Conservation (phyloP, 2,113 vertebrate genomes). For the Eonycteris spelaea region DNA sequence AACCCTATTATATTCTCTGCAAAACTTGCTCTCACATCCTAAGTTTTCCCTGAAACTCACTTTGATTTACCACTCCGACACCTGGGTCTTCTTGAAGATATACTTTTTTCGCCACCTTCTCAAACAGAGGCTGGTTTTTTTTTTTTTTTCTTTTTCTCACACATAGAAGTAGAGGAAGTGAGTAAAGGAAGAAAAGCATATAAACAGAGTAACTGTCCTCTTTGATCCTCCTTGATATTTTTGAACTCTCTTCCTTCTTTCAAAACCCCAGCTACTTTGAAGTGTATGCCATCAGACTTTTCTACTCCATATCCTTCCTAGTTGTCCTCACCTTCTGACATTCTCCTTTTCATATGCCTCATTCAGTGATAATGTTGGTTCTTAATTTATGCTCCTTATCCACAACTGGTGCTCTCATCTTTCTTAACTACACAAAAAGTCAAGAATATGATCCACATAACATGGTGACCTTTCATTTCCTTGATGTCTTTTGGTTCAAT, state of each 20-base stretch:
- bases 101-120: not conserved
- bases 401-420: not conserved
- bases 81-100: not conserved
- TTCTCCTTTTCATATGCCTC: not conserved
- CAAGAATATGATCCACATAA: not conserved
- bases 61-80: not conserved
- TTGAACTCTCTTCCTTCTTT: not conserved
- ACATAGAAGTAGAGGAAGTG: not conserved
- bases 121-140: not conserved
- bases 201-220: not conserved
- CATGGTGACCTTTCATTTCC: not conserved
- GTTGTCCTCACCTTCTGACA: not conserved
- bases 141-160: not conserved
- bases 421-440: not conserved
- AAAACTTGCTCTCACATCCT: not conserved
- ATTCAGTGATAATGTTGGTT: not conserved
- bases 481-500: not conserved
- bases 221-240: not conserved
- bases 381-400: not conserved
- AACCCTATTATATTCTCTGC: not conserved
- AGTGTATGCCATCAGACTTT: not conserved
- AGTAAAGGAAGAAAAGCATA: not conserved
- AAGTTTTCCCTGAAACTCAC: not conserved
- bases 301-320: not conserved
- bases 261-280: not conserved